These are phyloP conservation scores for Balaenoptera acutorostrata DNA, from an alignment of 2,113 vertebrate species.

Conservation along the genomic window DNA sequence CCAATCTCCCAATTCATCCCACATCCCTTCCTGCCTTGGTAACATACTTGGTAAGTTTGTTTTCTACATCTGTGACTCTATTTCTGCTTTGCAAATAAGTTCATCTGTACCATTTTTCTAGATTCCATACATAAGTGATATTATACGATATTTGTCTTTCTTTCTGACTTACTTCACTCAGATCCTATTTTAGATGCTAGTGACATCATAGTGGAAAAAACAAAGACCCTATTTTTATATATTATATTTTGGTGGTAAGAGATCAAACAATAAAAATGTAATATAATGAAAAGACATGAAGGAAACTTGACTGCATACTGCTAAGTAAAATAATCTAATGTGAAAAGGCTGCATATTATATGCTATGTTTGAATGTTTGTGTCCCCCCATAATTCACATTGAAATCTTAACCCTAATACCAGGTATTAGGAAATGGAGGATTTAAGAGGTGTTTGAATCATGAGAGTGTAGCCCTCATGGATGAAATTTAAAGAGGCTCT, in stretches of 20 bases:
- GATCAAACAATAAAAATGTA: neutral
- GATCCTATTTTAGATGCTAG: neutral
- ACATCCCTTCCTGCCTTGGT: accelerated
- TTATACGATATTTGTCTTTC: too few relatives aligned
- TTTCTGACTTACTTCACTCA: too few relatives aligned
- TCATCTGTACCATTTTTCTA: too few relatives aligned
- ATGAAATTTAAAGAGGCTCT: neutral
- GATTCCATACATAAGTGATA: too few relatives aligned
- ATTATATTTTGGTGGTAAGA: neutral
- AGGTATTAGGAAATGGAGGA: neutral
- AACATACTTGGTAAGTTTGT: too few relatives aligned
- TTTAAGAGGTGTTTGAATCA: neutral
- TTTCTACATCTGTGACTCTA: too few relatives aligned
- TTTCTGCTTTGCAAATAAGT: too few relatives aligned
- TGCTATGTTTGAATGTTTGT: neutral
- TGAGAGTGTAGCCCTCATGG: neutral
- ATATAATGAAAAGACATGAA: neutral
- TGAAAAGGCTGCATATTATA: neutral
- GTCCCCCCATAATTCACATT: neutral
- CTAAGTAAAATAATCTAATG: neutral
- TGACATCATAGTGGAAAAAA: neutral
- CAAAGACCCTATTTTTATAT: neutral
- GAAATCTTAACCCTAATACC: neutral
- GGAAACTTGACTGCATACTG: neutral
- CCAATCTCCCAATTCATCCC: too few relatives aligned